Evolutionary conservation across 1,140 invertebrate genomes (phyloP).

Genomic region (Battus philenor): DNA sequence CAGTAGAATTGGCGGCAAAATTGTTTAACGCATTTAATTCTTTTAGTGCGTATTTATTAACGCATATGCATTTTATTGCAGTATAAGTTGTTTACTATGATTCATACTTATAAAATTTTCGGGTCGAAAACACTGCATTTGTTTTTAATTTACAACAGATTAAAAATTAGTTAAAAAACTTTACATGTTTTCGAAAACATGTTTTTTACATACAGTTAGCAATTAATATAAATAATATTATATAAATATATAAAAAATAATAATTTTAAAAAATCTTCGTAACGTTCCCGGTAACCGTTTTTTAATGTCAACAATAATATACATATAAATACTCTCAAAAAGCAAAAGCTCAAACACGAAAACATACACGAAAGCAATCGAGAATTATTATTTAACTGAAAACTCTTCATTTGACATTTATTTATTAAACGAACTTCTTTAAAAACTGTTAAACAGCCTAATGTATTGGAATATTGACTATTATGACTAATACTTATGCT

Average conservation of each 20-base stretch:
- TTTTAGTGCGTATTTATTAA: too few species aligned
- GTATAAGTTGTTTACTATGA: too few species aligned
- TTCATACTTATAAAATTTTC: too few species aligned
- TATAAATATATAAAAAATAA: not conserved
- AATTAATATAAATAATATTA: not conserved
- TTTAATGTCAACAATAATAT: conserved; percentile 51
- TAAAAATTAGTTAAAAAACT: too few species aligned
- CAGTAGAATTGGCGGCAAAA: too few species aligned
- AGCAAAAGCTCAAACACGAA: conserved; percentile 35
- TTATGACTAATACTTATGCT: conserved; percentile 54
- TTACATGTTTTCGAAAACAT: too few species aligned
- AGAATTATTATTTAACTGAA: conserved; percentile 4
- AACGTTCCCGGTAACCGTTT: conserved; percentile 41
- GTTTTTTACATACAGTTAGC: too few species aligned
- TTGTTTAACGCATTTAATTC: too few species aligned
- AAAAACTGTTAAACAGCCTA: conserved; percentile 67
- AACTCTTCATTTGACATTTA: not conserved
- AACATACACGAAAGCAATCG: conserved; percentile 15
- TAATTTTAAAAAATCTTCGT: conserved; percentile 6
- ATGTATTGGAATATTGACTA: conserved; percentile 64
- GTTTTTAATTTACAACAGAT: too few species aligned
- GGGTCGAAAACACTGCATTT: too few species aligned
- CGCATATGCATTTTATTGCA: too few species aligned
- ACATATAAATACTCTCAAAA: conserved; percentile 48
- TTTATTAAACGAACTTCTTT: conserved; percentile 23